phyloP scores from a whole-genome alignment of 2,113 vertebrate species.

The Tapirus terrestris region DNA sequence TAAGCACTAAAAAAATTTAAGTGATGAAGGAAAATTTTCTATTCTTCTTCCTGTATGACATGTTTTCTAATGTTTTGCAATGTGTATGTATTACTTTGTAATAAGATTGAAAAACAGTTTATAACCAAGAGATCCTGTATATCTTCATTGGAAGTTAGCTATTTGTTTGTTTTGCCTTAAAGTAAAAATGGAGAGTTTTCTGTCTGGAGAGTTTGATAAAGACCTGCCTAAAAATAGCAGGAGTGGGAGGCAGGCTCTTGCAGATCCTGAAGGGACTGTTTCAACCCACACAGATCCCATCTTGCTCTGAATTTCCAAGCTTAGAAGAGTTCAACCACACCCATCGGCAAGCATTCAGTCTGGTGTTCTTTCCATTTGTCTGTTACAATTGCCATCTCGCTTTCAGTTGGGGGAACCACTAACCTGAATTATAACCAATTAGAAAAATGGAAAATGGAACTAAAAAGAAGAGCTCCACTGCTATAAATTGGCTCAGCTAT shows the following conservation, averaged over 20 bases:
- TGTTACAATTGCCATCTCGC: background rate
- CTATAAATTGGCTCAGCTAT: background rate
- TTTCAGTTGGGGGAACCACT: background rate
- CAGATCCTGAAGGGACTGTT: background rate
- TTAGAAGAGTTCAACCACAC: background rate
- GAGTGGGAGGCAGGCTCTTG: background rate
- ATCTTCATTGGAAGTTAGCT: background rate
- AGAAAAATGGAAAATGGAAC: background rate
- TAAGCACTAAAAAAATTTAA: background rate
- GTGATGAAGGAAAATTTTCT: background rate
- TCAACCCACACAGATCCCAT: background rate
- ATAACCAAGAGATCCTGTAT: background rate
- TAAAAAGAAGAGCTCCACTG: background rate
- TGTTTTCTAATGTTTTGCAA: background rate
- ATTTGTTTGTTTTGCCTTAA: background rate
- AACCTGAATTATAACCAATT: background rate
- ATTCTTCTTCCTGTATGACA: background rate
- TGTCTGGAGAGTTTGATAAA: background rate
- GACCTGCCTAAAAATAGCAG: background rate
- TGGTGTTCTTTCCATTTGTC: background rate
- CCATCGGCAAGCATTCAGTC: background rate
- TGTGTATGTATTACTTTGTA: background rate
- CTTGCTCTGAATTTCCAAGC: background rate
- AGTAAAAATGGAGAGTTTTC: background rate
- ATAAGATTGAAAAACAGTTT: background rate